These are phyloP conservation scores for Acleris literana DNA, from an alignment of 2,888 invertebrate species.

Conservation along the genomic window DNA sequence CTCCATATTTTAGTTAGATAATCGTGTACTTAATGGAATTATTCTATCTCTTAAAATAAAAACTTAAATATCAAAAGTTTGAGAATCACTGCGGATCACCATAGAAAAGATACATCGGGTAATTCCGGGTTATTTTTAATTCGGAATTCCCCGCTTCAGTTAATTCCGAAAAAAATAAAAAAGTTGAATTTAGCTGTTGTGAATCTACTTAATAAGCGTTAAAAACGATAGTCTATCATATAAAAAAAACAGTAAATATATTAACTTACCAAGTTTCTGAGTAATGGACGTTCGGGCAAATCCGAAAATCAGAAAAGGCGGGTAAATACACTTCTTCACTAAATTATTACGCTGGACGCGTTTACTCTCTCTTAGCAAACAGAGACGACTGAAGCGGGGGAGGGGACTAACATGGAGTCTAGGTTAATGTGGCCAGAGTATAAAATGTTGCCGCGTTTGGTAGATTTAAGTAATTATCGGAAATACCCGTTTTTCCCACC, in stretches of 20 bases:
- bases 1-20: neutral
- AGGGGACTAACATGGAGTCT: constrained; percentile 11
- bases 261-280: constrained; percentile 11
- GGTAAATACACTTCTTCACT: neutral
- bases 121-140: constrained; percentile 4
- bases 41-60: constrained; percentile 3
- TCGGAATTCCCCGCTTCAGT: constrained; percentile 3
- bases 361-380: neutral
- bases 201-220: neutral
- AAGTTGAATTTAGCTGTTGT: constrained; percentile 5
- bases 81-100: constrained; percentile 9
- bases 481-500: constrained; percentile 6
- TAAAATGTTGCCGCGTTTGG: constrained; percentile 7
- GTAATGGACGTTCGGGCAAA: constrained; percentile 4
- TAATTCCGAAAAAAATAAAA: constrained; percentile 11
- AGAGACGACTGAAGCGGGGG: constrained; percentile 1
- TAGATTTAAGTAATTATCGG: constrained; percentile 16
- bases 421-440: constrained; percentile 3
- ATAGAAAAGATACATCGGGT: constrained; percentile 16
- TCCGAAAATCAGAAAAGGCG: constrained; percentile 3
- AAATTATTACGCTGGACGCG: neutral
- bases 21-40: constrained; percentile 2
- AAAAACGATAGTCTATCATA: constrained; percentile 16
- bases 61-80: constrained; percentile 11
- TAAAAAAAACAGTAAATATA: constrained; percentile 7